Base-by-base conservation (phyloP, 2,888 invertebrate species). In the Pyrrhosoma nymphula region DNA sequence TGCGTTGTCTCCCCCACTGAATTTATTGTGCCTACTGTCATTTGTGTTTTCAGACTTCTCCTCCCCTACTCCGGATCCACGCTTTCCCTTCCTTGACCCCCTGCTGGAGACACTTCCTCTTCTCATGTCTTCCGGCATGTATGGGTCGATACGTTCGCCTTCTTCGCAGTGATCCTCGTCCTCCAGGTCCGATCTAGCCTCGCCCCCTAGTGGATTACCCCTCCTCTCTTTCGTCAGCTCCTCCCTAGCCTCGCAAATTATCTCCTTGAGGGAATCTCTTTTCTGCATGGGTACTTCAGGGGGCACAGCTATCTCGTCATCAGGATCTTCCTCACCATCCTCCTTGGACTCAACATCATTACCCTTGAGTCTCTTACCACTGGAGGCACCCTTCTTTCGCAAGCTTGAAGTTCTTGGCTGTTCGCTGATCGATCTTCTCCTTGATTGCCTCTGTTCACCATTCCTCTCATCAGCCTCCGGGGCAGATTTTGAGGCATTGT, bases 251-350 rank as follows among this genome's bases (percentile, higher is more conserved):
- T 93, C 93, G 35, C 93, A 93, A 23, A 93, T 47, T 26, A 93
- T 93, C 69, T 93, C 93, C 47, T 93, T 93, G 47, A 93, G 69
- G 26, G 93, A 93, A 93, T 93, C 93, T 47, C 93, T 93, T 30
- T 93, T 93, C 69, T 93, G 30, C 47, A 93, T 26, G 39, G 93
- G 69, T 35, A 69, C 69, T 16, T 93, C 69, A 18, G 93, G 93
- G 20, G 69, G 26, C 14, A 20, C 39, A 47, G 30, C 69, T 47
- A 47, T 47, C 0, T 69, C 47, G 14, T 6, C 26, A 47, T 23
- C 69, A 47, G 26, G 14, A 47, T 93, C 93, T n/a, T 69, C 93
- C 39, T 60, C 93, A 14, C 47, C 69, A 26, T 39, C 93, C 56
- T 75, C 69, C 23, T 35, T n/a, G n/a, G 63, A 63, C 55, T 89